Conservation (phyloP, 2,888 invertebrate species). For the Ypsolopha sequella region DNA sequence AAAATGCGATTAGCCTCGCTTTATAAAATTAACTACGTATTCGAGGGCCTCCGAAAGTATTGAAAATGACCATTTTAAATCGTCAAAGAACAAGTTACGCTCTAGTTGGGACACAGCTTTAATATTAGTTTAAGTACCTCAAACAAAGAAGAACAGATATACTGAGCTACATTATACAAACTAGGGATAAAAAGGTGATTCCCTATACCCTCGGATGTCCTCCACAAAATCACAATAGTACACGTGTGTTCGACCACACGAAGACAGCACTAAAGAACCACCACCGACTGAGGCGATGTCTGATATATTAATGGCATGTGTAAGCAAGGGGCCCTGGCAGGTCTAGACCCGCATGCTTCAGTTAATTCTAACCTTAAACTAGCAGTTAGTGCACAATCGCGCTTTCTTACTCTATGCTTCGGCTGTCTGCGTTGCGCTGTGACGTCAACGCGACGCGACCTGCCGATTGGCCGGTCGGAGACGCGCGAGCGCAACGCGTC, state of each 20-base stretch:
- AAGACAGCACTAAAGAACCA: constrained; percentile 4
- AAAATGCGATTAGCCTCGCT: constrained; percentile 5
- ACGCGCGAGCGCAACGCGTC: constrained; percentile 22
- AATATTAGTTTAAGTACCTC: no score
- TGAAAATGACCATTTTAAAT: background rate
- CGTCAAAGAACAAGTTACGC: background rate
- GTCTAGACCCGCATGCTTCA: constrained; percentile 21
- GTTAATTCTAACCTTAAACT: constrained; percentile 30
- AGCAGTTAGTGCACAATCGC: constrained; percentile 60
- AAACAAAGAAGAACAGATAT: no score
- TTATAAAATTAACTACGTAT: background rate
- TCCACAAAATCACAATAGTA: background rate
- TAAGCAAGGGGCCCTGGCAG: constrained; percentile 48
- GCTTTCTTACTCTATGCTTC: constrained; percentile 30
- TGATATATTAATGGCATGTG: constrained; percentile 1
- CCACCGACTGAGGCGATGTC: constrained; percentile 3
- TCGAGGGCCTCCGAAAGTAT: background rate
- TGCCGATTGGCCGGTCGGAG: background rate
- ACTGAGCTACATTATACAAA: no score
- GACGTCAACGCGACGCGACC: background rate
- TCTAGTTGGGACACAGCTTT: no score
- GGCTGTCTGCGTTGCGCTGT: constrained; percentile 28
- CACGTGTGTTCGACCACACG: background rate
- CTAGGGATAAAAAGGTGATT: no score
- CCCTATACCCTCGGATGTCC: background rate